These are phyloP conservation scores for Gerris lacustris DNA, from an alignment of 2,888 invertebrate genomes.

Conservation along the genomic window DNA sequence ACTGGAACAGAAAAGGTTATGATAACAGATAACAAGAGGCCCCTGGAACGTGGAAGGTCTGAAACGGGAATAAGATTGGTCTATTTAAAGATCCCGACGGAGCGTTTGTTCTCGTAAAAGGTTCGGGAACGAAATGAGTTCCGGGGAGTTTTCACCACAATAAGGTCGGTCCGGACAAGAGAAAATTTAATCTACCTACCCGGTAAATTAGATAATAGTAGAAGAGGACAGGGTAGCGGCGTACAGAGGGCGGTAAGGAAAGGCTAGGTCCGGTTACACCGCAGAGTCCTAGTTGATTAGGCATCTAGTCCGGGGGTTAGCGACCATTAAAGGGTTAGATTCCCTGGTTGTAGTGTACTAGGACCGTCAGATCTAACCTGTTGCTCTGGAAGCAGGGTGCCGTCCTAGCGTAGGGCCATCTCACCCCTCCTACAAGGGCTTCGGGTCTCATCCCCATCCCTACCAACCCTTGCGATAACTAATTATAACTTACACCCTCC, in stretches of 20 bases:
- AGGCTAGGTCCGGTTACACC: background rate
- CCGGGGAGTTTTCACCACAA: background rate
- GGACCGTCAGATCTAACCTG: no score
- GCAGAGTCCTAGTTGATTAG: background rate
- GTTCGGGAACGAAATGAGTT: no score
- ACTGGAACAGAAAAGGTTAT: no score
- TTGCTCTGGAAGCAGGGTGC: no score
- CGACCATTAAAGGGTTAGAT: background rate
- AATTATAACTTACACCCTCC: background rate
- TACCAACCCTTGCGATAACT: background rate
- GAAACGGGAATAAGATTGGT: background rate
- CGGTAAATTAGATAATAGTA: background rate
- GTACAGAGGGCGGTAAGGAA: no score
- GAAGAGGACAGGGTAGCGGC: background rate
- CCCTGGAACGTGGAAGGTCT: background rate
- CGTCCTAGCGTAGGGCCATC: no score
- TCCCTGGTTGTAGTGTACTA: no score
- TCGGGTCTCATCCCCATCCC: background rate
- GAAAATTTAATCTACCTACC: conserved; percentile 1
- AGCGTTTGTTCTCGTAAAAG: background rate
- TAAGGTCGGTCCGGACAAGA: background rate
- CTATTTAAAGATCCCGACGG: background rate
- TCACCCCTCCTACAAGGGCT: background rate
- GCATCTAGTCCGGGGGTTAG: background rate
- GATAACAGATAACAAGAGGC: no score